Conservation (phyloP, 1,140 invertebrate genomes). For the Zaprionus vittiger region DNA sequence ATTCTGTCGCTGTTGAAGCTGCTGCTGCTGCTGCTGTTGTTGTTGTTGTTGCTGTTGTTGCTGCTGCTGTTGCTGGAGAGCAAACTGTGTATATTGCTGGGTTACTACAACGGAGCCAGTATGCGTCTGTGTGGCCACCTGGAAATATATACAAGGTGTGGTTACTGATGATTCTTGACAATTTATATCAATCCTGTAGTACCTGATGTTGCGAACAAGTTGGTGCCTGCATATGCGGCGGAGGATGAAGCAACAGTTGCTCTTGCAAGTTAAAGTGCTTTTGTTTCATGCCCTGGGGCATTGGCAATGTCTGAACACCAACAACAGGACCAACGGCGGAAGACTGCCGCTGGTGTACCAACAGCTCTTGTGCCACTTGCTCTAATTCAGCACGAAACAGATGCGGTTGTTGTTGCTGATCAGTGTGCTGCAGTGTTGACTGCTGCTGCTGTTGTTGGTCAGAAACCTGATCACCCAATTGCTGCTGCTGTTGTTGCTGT, state of each 20-base stretch:
- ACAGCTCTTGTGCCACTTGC: slow-evolving; percentile 73
- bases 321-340: slow-evolving; percentile 61
- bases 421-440: slow-evolving; percentile 58
- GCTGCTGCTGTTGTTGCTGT: slow-evolving; percentile 64
- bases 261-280: slow-evolving; percentile 74
- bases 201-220: slow-evolving; percentile 82
- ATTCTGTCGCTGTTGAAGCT: slow-evolving; percentile 47
- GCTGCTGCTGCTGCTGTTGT: slow-evolving; percentile 51
- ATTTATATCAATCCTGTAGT: slow-evolving; percentile 16
- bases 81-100: slow-evolving; percentile 63
- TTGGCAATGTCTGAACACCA: slow-evolving; percentile 70
- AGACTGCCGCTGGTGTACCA: slow-evolving; percentile 76
- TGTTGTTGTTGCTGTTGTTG: slow-evolving; percentile 67
- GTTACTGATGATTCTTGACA: neutral
- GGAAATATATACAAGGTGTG: slow-evolving; percentile 85
- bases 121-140: slow-evolving; percentile 86
- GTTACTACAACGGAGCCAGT: slow-evolving; percentile 78
- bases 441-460: slow-evolving; percentile 67
- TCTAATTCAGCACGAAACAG: slow-evolving; percentile 75
- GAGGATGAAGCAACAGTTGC: slow-evolving; percentile 82
- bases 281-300: slow-evolving; percentile 78
- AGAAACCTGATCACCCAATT: slow-evolving; percentile 75
- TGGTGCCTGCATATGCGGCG: slow-evolving; percentile 67
- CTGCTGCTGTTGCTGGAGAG: slow-evolving; percentile 58
- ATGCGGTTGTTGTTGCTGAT: slow-evolving; percentile 47